Percentiles rank a stretch among this genome's conserved stretches.
Evolutionary conservation across 2,113 vertebrate species (phyloP).

Genomic region (Chinchilla lanigera): DNA sequence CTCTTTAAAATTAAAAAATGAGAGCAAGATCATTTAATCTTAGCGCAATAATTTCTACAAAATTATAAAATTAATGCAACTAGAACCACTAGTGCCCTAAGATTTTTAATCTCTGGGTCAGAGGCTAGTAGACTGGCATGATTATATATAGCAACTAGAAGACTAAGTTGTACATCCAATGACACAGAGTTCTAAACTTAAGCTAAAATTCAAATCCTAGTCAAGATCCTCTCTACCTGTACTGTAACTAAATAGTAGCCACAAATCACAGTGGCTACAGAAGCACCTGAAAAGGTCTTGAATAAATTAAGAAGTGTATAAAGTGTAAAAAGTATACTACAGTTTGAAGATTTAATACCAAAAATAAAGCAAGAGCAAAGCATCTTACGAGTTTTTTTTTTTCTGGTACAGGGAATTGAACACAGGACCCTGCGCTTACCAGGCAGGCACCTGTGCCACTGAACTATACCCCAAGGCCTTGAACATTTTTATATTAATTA

Average conservation of each 20-base stretch:
- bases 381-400: not conserved
- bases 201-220: constrained; percentile 11
- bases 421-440: too few species aligned
- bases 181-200: not conserved
- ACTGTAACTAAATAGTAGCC: not conserved
- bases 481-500: constrained; percentile 51
- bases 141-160: not conserved
- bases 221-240: not conserved
- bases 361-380: not conserved
- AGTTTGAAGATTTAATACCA: not conserved
- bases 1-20: not conserved
- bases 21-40: not conserved
- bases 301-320: not conserved
- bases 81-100: not conserved
- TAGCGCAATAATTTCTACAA: constrained; percentile 38
- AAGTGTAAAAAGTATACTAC: constrained; percentile 24
- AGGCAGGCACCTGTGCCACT: too few species aligned
- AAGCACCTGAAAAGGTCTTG: constrained; percentile 32
- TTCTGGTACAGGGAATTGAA: too few species aligned
- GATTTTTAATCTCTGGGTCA: constrained; percentile 90
- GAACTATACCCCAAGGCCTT: too few species aligned
- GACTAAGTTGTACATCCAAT: not conserved
- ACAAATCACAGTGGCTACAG: not conserved
- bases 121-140: constrained; percentile 98
- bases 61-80: constrained; percentile 25